Base-by-base conservation (phyloP, 2,888 invertebrate genomes). In the Drosophila austrosaltans region DNA sequence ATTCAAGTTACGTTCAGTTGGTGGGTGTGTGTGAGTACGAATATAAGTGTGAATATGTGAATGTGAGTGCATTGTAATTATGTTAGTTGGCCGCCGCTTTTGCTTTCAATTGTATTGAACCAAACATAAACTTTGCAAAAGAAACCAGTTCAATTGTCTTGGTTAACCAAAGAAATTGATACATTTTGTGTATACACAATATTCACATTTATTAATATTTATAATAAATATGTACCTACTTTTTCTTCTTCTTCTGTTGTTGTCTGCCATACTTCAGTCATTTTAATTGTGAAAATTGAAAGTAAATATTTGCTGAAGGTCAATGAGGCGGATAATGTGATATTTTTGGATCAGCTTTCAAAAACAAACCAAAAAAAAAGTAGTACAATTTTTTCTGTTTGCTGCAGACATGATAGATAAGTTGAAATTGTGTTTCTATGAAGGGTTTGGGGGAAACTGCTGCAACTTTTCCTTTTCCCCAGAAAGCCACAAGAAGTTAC, bases 1-100 rank as follows among this genome's bases (percentile, higher is more conserved):
- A 86, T 81, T 81, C 85, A 77, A 79, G 87, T 82, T 87, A 78
- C 78, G 82, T 71, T 76, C 72, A 74, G 67, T 81, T 81, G 60
- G 87, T 87, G 84, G 84, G 87, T 84, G 89, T 83, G 89, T 83
- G 84, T 77, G 72, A 58, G 75, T 68, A 66, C 66, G 62, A 66
- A 59, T 58, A 56, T 64, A 59, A 66, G 66, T 68, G 60, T 57
- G 48, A 70, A 61, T 70, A 62, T 72, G 64, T 67, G 63, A 75
- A 58, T 75, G 70, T 77, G 68, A 69, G 61, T 25, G 48, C 48
- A 48, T 71, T 77, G 84, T 87, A 88, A 88, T 84, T 88, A 88
- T 87, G 83, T 82, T 83, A 83, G 88, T 86, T 86, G 89, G 76
- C 70, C 87, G 87, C 69, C 87, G 87, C 77, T 88, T 83, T 85